Evolutionary conservation across 2,113 vertebrate species (phyloP).

Genomic region (Entelurus aequoreus): DNA sequence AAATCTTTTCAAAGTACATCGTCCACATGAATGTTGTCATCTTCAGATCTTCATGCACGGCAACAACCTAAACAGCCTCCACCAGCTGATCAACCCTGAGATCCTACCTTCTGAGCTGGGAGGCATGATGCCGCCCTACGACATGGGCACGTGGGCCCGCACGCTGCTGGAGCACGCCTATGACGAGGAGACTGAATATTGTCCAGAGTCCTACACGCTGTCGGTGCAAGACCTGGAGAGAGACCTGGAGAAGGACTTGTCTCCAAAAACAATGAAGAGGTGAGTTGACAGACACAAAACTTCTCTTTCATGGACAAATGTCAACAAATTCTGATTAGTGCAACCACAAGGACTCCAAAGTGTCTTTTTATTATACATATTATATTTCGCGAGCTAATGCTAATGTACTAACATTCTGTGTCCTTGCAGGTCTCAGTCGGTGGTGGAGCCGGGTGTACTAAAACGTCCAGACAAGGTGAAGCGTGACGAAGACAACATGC

Average conservation of each 20-base stretch:
- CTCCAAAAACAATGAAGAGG: conserved; percentile 97
- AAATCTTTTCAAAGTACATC: neutral
- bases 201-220: conserved; percentile 82
- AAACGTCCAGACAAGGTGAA: conserved; percentile 92
- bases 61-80: conserved; percentile 96
- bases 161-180: conserved; percentile 97
- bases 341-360: neutral
- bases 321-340: too few relatives aligned
- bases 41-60: conserved; percentile 96
- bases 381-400: neutral
- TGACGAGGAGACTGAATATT: conserved; percentile 92
- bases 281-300: conserved; percentile 28
- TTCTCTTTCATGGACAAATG: too few relatives aligned
- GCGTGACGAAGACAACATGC: conserved; percentile 95
- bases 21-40: neutral
- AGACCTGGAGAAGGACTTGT: conserved; percentile 88
- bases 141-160: conserved; percentile 98
- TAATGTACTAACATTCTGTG: neutral
- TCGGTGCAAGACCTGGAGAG: conserved; percentile 85
- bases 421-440: conserved; percentile 86
- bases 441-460: conserved; percentile 94
- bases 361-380: neutral
- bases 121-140: conserved; percentile 95
- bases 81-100: conserved; percentile 95
- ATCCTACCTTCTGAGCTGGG: conserved; percentile 96